Conservation (phyloP, 2,113 vertebrate species). For the Saccopteryx leptura region DNA sequence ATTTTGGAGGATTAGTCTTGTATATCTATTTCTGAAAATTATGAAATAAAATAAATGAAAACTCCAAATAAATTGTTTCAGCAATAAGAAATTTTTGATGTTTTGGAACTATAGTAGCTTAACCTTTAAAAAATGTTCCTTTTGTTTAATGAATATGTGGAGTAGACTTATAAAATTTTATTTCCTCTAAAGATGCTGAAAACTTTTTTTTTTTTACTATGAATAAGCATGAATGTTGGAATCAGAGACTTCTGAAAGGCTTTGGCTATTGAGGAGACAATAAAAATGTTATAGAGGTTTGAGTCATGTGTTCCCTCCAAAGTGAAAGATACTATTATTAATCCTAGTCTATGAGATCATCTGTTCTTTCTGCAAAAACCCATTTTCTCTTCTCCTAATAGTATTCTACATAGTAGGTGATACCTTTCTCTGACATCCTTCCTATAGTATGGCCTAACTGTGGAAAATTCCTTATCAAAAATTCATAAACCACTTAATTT, state of each 20-base stretch:
- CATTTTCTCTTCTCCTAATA: conserved; percentile 11
- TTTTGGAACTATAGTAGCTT: conserved; percentile 27
- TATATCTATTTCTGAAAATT: conserved; percentile 26
- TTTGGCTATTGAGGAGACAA: conserved; percentile 29
- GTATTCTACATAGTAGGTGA: neutral
- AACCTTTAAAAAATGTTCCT: conserved; percentile 50
- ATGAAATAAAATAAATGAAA: conserved; percentile 29
- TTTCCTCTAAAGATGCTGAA: conserved; percentile 57
- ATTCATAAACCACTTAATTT: neutral
- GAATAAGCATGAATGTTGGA: conserved; percentile 4
- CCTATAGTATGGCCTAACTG: neutral
- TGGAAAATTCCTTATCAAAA: neutral
- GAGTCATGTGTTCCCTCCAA: neutral
- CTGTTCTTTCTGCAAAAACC: neutral
- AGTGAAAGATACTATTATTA: conserved; percentile 39
- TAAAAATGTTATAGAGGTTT: neutral
- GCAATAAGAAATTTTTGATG: conserved; percentile 25
- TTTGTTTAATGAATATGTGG: conserved; percentile 60
- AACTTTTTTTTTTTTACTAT: conserved; percentile 36
- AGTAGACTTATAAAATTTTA: conserved; percentile 56
- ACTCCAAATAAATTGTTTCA: conserved; percentile 48
- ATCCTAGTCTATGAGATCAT: neutral
- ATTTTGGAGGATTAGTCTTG: conserved; percentile 33
- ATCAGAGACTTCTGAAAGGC: conserved; percentile 27
- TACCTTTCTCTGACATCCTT: conserved; percentile 39